Conservation (phyloP, 2,797 vertebrate species). For the Siniperca scherzeri region DNA sequence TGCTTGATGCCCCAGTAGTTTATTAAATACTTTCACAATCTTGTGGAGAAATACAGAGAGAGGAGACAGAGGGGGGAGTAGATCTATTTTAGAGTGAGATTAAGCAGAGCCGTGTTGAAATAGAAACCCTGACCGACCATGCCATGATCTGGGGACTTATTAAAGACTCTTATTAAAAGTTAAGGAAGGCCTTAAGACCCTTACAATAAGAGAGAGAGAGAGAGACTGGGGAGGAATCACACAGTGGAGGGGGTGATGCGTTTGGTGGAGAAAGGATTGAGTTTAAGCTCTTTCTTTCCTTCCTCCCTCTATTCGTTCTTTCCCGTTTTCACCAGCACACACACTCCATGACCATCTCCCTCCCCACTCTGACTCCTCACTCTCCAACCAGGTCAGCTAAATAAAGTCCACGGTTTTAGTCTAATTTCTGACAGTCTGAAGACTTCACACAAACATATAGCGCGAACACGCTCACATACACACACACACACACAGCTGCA, state of each 20-base stretch:
- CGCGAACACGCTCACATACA: background rate
- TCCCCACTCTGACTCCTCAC: slow-evolving; percentile 54
- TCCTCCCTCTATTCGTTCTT: slow-evolving; percentile 15
- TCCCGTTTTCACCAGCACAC: slow-evolving; percentile 30
- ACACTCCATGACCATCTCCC: slow-evolving; percentile 15
- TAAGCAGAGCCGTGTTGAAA: slow-evolving; percentile 77
- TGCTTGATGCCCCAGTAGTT: slow-evolving; percentile 48
- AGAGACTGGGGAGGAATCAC: slow-evolving; percentile 23
- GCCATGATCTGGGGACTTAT: slow-evolving; percentile 83
- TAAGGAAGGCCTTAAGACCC: slow-evolving; percentile 79
- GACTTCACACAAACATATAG: slow-evolving; percentile 35
- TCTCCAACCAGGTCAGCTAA: slow-evolving; percentile 80
- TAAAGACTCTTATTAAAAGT: slow-evolving; percentile 86
- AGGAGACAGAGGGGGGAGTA: slow-evolving; percentile 43
- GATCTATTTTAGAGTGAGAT: slow-evolving; percentile 77
- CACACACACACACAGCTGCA: background rate
- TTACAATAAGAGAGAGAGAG: slow-evolving; percentile 67
- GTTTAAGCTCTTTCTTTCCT: slow-evolving; percentile 59
- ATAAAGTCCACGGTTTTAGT: slow-evolving; percentile 76
- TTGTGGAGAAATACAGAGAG: slow-evolving; percentile 50
- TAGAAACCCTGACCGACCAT: slow-evolving; percentile 73
- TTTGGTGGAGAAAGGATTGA: slow-evolving; percentile 58
- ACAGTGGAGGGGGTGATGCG: slow-evolving; percentile 53
- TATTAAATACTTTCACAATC: slow-evolving; percentile 59
- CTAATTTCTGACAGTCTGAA: slow-evolving; percentile 71